These are phyloP conservation scores for Cisticola juncidis DNA, from an alignment of 2,113 vertebrate species.

Conservation along the genomic window DNA sequence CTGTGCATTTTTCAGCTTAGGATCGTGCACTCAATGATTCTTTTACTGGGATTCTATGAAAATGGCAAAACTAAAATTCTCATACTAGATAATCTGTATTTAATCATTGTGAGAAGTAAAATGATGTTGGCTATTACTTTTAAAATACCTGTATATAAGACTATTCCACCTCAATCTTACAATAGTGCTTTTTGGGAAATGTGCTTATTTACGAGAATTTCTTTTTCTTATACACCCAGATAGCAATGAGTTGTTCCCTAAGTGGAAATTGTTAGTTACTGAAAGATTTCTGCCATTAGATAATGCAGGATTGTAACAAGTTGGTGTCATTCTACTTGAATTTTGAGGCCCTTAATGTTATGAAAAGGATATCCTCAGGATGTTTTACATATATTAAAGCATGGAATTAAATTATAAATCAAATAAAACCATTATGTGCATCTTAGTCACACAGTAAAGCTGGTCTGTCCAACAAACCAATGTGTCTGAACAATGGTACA, in stretches of 20 bases:
- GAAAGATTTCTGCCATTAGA: neutral
- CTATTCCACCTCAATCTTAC: neutral
- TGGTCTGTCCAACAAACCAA: neutral
- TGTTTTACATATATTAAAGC: conserved; percentile 11
- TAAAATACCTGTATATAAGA: neutral
- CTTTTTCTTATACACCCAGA: neutral
- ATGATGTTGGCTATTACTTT: neutral
- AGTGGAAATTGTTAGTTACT: neutral
- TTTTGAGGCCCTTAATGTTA: conserved; percentile 22
- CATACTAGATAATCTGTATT: neutral
- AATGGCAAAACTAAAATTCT: neutral
- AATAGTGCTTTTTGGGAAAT: neutral
- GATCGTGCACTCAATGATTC: neutral
- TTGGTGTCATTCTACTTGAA: neutral
- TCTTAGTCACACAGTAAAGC: conserved; percentile 7
- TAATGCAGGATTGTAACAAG: neutral
- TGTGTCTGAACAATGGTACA: conserved; percentile 6
- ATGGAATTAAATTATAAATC: conserved; percentile 29
- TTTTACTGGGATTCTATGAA: neutral
- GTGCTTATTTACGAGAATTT: neutral
- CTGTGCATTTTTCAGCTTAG: neutral
- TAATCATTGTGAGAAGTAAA: neutral
- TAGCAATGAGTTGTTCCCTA: neutral
- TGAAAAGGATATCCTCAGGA: neutral
- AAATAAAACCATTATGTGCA: neutral